Evolutionary conservation across 2,113 vertebrate genomes (phyloP).

Genomic region (Hylia prasina): DNA sequence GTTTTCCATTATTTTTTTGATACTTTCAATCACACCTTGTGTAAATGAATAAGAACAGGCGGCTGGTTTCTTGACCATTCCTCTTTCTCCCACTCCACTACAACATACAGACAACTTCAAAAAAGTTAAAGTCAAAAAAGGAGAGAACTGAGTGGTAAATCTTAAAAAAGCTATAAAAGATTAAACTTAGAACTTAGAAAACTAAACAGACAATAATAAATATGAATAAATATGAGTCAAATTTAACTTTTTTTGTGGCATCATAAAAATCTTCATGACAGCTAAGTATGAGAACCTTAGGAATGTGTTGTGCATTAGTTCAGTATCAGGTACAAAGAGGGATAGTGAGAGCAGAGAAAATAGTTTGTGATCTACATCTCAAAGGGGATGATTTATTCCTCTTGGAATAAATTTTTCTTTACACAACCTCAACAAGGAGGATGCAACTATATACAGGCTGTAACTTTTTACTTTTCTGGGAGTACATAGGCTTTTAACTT

Average conservation of each 20-base stretch:
- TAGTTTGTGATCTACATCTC: background rate
- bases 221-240: background rate
- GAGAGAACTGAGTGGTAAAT: background rate
- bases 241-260: background rate
- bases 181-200: background rate
- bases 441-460: background rate
- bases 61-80: background rate
- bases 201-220: background rate
- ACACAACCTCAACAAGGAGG: background rate
- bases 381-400: background rate
- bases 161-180: background rate
- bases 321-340: background rate
- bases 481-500: background rate
- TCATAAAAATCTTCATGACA: background rate
- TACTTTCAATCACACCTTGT: background rate
- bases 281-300: background rate
- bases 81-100: background rate
- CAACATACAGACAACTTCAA: background rate
- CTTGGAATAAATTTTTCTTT: background rate
- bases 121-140: background rate
- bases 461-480: background rate
- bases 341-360: background rate
- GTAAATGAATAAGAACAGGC: background rate
- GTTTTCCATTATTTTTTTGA: background rate
- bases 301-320: background rate